Percentiles rank a stretch among this genome's conserved stretches.
These are phyloP conservation scores for Dendrophyllia cribrosa DNA, from an alignment of 64 coral and sea anemone genomes.

Conservation along the genomic window DNA sequence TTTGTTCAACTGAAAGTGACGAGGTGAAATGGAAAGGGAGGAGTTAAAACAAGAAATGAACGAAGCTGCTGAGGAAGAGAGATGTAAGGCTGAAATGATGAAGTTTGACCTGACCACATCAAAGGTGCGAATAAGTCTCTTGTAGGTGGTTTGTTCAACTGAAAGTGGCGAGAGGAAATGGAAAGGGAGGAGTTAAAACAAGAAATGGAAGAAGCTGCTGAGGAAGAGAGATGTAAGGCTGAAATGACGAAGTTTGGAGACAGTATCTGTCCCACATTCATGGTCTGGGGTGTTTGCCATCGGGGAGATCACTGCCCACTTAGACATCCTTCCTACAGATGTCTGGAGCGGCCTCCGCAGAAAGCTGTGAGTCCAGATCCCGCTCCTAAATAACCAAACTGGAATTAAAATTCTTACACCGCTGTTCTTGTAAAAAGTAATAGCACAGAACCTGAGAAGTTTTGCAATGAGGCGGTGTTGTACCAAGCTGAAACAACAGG, in stretches of 20 bases:
- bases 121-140: not conserved
- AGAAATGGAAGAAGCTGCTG: not conserved
- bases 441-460: not conserved
- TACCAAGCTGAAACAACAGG: too few species aligned
- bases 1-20: not conserved
- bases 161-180: not conserved
- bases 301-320: slow-evolving; percentile 5
- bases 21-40: not conserved
- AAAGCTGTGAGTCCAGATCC: not conserved
- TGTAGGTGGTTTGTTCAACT: not conserved
- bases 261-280: slow-evolving; percentile 35
- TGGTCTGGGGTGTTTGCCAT: slow-evolving; percentile 40
- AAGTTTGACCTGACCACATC: not conserved
- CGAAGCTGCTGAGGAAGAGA: not conserved
- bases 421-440: slow-evolving; percentile 5
- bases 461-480: not conserved
- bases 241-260: not conserved
- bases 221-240: not conserved
- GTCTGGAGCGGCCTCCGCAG: not conserved
- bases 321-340: slow-evolving; percentile 25
- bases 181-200: not conserved
- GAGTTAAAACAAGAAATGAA: not conserved
- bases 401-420: not conserved
- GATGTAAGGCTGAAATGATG: not conserved
- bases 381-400: not conserved